Conservation (phyloP, 30 jellyfish, hydroid and myxozoan genomes). For the Hydractinia symbiolongicarpus region DNA sequence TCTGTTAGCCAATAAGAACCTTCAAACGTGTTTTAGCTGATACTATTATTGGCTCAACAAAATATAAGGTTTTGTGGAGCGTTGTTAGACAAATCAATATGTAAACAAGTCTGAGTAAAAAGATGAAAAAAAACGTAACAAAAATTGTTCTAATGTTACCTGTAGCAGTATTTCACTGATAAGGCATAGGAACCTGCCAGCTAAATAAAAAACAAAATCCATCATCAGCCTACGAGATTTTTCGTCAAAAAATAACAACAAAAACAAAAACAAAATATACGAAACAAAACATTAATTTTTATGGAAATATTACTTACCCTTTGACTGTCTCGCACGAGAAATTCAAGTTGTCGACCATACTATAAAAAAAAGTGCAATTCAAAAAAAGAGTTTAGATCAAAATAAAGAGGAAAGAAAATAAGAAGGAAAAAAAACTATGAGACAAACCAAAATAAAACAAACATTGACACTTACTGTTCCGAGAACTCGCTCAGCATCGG, state of each 20-base stretch:
- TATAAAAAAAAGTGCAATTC: not conserved
- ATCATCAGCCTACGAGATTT: too few relatives aligned
- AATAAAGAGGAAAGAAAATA: too few relatives aligned
- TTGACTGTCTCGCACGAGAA: conserved; percentile 67
- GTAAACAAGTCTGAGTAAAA: conserved; percentile 3
- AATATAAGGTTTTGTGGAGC: too few relatives aligned
- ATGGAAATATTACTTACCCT: conserved; percentile 45
- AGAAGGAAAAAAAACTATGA: too few relatives aligned
- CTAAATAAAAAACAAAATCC: conserved; percentile 8
- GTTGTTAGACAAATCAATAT: not conserved
- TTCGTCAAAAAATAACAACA: too few relatives aligned
- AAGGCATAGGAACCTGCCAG: conserved; percentile 79
- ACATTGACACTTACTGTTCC: conserved; percentile 44
- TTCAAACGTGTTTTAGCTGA: too few relatives aligned
- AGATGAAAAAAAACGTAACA: not conserved
- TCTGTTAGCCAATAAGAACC: too few relatives aligned
- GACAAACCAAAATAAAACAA: too few relatives aligned
- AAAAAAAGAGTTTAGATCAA: too few relatives aligned
- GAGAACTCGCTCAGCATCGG: conserved; percentile 72
- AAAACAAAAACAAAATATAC: too few relatives aligned
- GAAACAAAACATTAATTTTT: too few relatives aligned
- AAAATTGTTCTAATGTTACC: conserved; percentile 32
- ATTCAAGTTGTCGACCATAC: conserved; percentile 92
- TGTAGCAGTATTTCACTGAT: conserved; percentile 83
- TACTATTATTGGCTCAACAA: too few relatives aligned